These are phyloP conservation scores for Phoxinus phoxinus DNA, from an alignment of 2,113 vertebrate species.

Conservation along the genomic window DNA sequence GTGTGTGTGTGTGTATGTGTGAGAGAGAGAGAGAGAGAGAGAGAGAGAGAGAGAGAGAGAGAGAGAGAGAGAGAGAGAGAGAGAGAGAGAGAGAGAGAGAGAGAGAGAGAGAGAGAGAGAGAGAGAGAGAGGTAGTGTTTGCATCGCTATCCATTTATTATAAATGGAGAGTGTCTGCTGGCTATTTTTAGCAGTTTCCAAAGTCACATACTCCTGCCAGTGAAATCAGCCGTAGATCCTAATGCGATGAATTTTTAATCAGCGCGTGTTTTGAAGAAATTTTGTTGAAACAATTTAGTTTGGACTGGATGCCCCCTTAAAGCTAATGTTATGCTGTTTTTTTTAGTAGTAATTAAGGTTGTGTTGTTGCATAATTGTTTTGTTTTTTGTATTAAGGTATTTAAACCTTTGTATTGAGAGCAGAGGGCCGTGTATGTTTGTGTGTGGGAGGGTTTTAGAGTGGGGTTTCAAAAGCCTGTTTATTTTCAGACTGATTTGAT, in stretches of 20 bases:
- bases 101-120: too few species aligned
- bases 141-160: conserved; percentile 76
- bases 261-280: conserved; percentile 67
- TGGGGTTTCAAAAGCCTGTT: conserved; percentile 61
- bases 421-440: conserved; percentile 11
- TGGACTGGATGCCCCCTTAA: conserved; percentile 38
- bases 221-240: conserved; percentile 72
- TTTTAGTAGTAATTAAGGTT: conserved; percentile 69
- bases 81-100: too few species aligned
- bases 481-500: conserved; percentile 69
- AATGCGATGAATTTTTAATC: conserved; percentile 72
- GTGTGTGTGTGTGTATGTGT: not conserved
- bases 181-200: conserved; percentile 68
- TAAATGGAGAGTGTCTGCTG: conserved; percentile 70
- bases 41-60: too few species aligned
- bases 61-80: too few species aligned
- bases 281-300: conserved; percentile 64
- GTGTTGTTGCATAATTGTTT: conserved; percentile 52
- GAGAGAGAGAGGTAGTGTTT: conserved; percentile 54
- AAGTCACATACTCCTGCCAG: conserved; percentile 64
- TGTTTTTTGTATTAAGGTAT: not conserved
- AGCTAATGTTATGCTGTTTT: conserved; percentile 61
- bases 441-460: conserved; percentile 59
- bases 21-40: too few species aligned
- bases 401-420: conserved; percentile 11